Base-by-base conservation (phyloP, 2,888 invertebrate species). In the Latrodectus elegans region DNA sequence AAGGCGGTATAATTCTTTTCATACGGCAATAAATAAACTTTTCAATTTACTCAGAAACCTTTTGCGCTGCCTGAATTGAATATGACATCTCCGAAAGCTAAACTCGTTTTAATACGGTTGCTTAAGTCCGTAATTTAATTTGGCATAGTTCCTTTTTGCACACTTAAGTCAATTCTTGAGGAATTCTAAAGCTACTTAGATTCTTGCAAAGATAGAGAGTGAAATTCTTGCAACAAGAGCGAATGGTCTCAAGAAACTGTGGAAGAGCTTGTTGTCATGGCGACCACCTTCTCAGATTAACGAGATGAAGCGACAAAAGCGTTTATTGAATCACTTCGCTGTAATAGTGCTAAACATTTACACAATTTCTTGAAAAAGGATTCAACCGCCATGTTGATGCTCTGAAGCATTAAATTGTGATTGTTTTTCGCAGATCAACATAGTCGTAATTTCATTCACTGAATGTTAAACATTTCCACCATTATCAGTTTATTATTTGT, bases 251-350 rank as follows among this genome's bases (percentile, higher is more conserved):
- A 60, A 51, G n/a, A 53, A 74, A 70, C 60, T 52, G 60, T 15
- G 67, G 72, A 70, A 68, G 72, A 65, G 78, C 70, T 51, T 53
- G 72, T 81, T 82, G 9, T 55, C 76, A 76, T 81, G 80, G 51
- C 71, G 49, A 87, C 80, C 76, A 72, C 67, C 78, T 72, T 78
- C 84, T 81, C 76, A 72, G 81, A 87, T 87, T 81, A 85, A 71
- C 79, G 79, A 85, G 84, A 85, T 86, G 81, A 81, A 81, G 81
- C 86, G 72, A 81, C 81, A 82, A 81, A 85, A 81, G 80, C 81
- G 81, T 77, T 87, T 87, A 87, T 87, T 72, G 86, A 87, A 87
- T 87, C 86, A 81, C 77, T 87, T 77, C 77, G 51, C 81, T 72
- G 72, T 81, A 77, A 81, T 80, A 71, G 72, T 60, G 72, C 71